These are phyloP conservation scores for Brachionus paranguensis DNA, from an alignment of 1,140 invertebrate genomes.

Conservation along the genomic window DNA sequence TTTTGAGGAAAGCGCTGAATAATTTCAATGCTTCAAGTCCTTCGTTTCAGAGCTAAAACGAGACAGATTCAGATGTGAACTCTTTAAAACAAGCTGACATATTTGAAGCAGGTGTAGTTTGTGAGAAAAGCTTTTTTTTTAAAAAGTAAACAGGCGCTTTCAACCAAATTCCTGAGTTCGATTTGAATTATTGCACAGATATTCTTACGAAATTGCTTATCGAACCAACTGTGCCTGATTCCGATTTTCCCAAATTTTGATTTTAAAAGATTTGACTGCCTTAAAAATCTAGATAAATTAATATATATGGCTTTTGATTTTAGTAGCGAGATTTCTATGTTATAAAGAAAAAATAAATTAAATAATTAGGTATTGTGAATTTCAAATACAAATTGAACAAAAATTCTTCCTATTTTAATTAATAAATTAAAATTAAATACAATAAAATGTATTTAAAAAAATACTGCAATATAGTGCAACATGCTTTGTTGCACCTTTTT, in stretches of 20 bases:
- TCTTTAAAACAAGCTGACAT: too few species aligned
- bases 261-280: neutral
- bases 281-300: neutral
- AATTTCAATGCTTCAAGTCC: neutral
- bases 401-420: too few species aligned
- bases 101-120: neutral
- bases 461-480: too few species aligned
- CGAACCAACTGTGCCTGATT: neutral
- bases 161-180: neutral
- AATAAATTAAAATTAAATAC: too few species aligned
- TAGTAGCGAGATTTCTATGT: neutral
- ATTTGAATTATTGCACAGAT: neutral
- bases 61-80: too few species aligned
- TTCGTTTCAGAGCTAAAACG: neutral
- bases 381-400: too few species aligned
- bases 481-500: too few species aligned
- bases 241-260: neutral
- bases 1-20: neutral
- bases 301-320: neutral
- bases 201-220: neutral
- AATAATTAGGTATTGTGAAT: too few species aligned
- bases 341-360: neutral
- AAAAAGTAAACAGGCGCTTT: neutral
- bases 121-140: neutral
- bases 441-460: too few species aligned